A percentile compares a stretch with the other conserved stretches of the same genome.
Conservation (phyloP, 2,113 vertebrate species). For the Coreoperca whiteheadi region DNA sequence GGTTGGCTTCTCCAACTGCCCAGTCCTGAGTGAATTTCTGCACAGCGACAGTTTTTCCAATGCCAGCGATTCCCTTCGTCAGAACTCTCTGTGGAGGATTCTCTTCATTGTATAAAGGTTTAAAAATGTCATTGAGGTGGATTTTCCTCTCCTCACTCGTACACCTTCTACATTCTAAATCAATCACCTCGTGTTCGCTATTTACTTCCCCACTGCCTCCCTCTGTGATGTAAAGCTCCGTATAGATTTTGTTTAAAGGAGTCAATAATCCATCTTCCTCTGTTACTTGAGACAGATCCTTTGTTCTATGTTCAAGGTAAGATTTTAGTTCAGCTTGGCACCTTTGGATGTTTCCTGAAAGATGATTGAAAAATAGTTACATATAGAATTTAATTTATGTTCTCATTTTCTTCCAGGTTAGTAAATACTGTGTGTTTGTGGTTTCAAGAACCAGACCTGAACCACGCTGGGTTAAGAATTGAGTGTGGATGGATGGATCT, state of each 20-base stretch:
- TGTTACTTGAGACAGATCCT: constrained; percentile 4
- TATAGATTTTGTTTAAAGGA: constrained; percentile 2
- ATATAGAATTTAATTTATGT: neutral
- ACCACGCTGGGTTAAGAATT: too few species aligned
- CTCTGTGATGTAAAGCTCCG: constrained; percentile 10
- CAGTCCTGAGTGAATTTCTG: constrained; percentile 43
- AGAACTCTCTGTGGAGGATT: constrained; percentile 16
- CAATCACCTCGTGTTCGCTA: too few species aligned
- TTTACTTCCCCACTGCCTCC: constrained; percentile 14
- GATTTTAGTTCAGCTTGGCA: constrained; percentile 15
- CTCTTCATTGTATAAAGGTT: neutral
- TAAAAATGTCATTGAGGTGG: too few species aligned
- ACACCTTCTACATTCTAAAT: too few species aligned
- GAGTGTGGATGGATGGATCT: too few species aligned
- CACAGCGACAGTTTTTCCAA: constrained; percentile 47
- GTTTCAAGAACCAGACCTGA: too few species aligned
- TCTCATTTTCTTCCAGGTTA: neutral
- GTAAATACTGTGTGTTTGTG: too few species aligned
- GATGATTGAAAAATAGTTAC: neutral
- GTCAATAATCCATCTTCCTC: neutral
- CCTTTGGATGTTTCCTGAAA: constrained; percentile 8
- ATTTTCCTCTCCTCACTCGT: too few species aligned
- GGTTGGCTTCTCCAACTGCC: constrained; percentile 21
- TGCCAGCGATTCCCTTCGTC: constrained; percentile 44
- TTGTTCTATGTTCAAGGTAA: neutral